A percentile compares a stretch with the other conserved stretches of the same genome.
Conservation (phyloP, 2,888 invertebrate genomes). For the Caenorhabditis virilis region DNA sequence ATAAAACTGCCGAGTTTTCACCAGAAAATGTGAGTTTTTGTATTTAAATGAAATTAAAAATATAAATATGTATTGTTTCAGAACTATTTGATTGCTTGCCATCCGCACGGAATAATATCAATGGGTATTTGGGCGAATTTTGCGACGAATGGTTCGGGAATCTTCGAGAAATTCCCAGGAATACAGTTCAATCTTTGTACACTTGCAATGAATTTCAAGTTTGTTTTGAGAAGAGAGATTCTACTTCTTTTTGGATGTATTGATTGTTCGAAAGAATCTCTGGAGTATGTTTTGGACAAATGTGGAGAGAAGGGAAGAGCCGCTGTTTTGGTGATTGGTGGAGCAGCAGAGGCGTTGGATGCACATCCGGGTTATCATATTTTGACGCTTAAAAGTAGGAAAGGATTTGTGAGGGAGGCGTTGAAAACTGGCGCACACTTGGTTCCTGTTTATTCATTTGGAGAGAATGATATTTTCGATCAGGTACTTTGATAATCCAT, state of each 20-base stretch:
- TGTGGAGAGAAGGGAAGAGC: conserved; percentile 12
- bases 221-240: conserved; percentile 38
- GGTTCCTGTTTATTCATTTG: conserved; percentile 71
- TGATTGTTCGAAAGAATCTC: conserved; percentile 27
- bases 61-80: no score
- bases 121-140: conserved; percentile 82
- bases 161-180: conserved; percentile 61
- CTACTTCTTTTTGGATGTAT: conserved; percentile 70
- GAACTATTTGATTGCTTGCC: conserved; percentile 75
- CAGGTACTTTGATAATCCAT: no score
- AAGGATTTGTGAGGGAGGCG: conserved; percentile 39
- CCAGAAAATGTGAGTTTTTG: no score
- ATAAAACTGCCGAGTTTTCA: conserved; percentile 80
- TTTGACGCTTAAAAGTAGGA: conserved; percentile 38
- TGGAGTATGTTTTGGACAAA: conserved; percentile 28
- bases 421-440: conserved; percentile 65
- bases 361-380: conserved; percentile 75
- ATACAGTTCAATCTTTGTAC: conserved; percentile 41
- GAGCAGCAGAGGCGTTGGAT: conserved; percentile 84
- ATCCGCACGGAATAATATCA: conserved; percentile 88
- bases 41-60: no score
- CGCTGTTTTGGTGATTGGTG: conserved; percentile 68
- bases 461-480: conserved; percentile 70
- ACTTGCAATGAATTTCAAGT: conserved; percentile 35
- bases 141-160: conserved; percentile 75